Base-by-base conservation (phyloP, 2,888 invertebrate species). In the Drosophila meridiana region DNA sequence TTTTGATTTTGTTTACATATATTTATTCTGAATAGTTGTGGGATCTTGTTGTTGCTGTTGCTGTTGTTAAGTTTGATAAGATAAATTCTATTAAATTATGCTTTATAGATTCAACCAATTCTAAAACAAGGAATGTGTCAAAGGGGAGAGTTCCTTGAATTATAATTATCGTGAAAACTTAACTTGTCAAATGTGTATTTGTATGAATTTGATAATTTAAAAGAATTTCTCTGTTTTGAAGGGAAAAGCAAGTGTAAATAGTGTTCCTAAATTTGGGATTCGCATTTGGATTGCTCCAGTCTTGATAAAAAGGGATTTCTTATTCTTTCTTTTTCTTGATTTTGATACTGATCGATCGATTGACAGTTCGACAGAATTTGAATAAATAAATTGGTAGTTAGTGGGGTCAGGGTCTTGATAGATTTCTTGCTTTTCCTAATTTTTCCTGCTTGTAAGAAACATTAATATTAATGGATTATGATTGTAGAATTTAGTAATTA, bases 401-500 rank as follows among this genome's bases (percentile, higher is more conserved):
- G 30, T 32, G 40, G 52, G 28, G 42, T 42, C 14, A 45, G 45
- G 58, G 7, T 65, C 42, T 75, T 57, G 74, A 67, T 53, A 76
- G 48, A 61, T 65, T 73, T 36, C 76, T 86, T 87, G 87, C 87
- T 83, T 90, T 90, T 81, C 84, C 76, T 88, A 86, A 78, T 36
- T 62, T 58, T 64, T 80, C 85, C 89, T 89, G 89, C 83, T 88
- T 80, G 76, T 88, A 86, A 89, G 85, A 87, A 83, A 87, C 79
- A 76, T 87, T 84, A 71, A 90, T 64, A 79, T 85, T 87, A 81
- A 87, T 90, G 85, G 76, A 82, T 78, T 73, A 78, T 80, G 89
- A 78, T 78, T 82, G 70, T 82, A 72, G 74, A 77, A 59, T 78
- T 87, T 88, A 87, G 86, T 93, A 93, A 87, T 93, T 94, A 93